These are phyloP conservation scores for Struthidea cinerea DNA, from an alignment of 2,113 vertebrate species.

Conservation along the genomic window DNA sequence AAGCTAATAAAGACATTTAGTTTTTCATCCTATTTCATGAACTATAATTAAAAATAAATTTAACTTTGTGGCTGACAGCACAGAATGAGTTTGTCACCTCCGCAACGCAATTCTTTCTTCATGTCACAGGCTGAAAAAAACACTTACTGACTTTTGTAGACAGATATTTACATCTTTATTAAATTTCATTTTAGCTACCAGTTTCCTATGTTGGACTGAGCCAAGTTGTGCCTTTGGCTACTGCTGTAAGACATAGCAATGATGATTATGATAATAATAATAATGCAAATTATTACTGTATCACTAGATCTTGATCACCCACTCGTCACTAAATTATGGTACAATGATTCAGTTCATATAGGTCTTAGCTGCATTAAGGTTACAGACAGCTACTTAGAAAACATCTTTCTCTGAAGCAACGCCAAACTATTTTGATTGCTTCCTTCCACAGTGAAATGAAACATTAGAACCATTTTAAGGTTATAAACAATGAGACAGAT, in stretches of 20 bases:
- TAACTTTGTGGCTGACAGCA: neutral
- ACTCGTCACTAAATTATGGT: neutral
- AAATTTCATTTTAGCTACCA: neutral
- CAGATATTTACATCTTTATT: neutral
- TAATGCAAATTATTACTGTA: neutral
- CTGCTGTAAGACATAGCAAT: neutral
- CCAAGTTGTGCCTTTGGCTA: neutral
- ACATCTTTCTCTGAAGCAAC: neutral
- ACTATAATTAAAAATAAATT: neutral
- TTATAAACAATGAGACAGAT: neutral
- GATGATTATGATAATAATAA: neutral
- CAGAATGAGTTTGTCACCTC: neutral
- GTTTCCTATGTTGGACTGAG: neutral
- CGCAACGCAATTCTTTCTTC: neutral
- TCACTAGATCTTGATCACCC: neutral
- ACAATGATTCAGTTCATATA: neutral
- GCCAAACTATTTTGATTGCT: constrained; percentile 12
- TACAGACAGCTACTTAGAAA: neutral
- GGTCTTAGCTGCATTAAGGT: neutral
- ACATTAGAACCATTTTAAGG: neutral
- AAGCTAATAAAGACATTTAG: neutral
- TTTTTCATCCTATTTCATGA: neutral
- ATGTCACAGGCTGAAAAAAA: neutral
- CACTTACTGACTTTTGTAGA: neutral
- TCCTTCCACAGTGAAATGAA: neutral